Base-by-base conservation (phyloP, 2,888 invertebrate genomes). In the Tanytarsus gracilentus region DNA sequence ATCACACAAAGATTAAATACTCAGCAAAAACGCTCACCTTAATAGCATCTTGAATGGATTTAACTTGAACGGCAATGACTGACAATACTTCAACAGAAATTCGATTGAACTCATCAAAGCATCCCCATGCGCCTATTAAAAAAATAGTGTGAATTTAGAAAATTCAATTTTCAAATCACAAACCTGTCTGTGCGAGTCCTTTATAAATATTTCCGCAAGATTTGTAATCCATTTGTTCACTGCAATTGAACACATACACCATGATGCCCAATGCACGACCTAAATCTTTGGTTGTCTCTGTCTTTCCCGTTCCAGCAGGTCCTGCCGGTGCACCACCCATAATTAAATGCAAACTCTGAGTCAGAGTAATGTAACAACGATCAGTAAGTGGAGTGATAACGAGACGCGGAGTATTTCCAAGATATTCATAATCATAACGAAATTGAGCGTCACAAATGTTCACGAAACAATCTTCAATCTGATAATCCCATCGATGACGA, bases 121-220 rank as follows among this genome's bases (percentile, higher is more conserved):
- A 97, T 23, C 96, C 96, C 96, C 96, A 96, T 52, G 95, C 94
- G 4, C 96, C n/a, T n/a, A n/a, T n/a, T n/a, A n/a, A n/a, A n/a
- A n/a, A n/a, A n/a, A n/a, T n/a, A n/a, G n/a, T n/a, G n/a, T n/a
- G n/a, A n/a, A n/a, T n/a, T n/a, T n/a, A n/a, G n/a, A n/a, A n/a
- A n/a, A n/a, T n/a, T n/a, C n/a, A n/a, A n/a, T n/a, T n/a, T n/a
- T n/a, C n/a, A n/a, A n/a, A n/a, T 96, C 0, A 94, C 92, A 0
- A 95, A 91, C 72, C 96, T 3, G 96, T 95, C 75, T 96, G 96
- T 0, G 96, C 94, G 62, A 97, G 74, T 3, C 96, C 96, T 78
- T 97, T 97, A 76, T 95, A 96, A 70, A 96, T 96, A 71, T 96
- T 96, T 48, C 95, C 96, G 70, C 95, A 92, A 23, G 94, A 94